These are phyloP conservation scores for Archaeoteleia sp. DNA, from an alignment of 2,888 invertebrate genomes.

Conservation along the genomic window DNA sequence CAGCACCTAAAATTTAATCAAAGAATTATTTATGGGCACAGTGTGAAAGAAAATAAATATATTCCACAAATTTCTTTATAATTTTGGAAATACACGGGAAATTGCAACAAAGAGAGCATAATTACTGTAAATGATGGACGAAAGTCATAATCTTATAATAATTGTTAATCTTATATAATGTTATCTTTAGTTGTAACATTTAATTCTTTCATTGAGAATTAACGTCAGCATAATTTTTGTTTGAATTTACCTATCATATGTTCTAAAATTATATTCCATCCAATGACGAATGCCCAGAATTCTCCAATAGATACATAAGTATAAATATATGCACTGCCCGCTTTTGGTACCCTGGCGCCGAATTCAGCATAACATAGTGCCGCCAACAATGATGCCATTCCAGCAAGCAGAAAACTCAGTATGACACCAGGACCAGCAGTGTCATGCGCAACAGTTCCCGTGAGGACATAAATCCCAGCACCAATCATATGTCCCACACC, in stretches of 20 bases:
- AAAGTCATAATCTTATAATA: too few species aligned
- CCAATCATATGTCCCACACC: slow-evolving; percentile 97
- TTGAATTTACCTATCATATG: slow-evolving; percentile 85
- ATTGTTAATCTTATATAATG: too few species aligned
- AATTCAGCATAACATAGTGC: slow-evolving; percentile 94
- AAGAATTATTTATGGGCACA: slow-evolving; percentile 5
- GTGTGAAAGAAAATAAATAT: neutral
- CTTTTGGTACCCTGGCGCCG: slow-evolving; percentile 90
- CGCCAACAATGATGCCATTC: slow-evolving; percentile 86
- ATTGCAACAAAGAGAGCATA: too few species aligned
- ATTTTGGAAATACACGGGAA: too few species aligned
- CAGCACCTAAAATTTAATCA: slow-evolving; percentile 79
- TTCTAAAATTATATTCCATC: slow-evolving; percentile 94
- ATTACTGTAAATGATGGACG: too few species aligned
- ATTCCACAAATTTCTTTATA: neutral
- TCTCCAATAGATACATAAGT: slow-evolving; percentile 95
- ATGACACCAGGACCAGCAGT: slow-evolving; percentile 91
- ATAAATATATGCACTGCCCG: slow-evolving; percentile 95
- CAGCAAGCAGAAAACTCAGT: slow-evolving; percentile 84
- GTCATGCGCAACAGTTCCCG: slow-evolving; percentile 87
- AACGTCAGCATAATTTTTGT: neutral
- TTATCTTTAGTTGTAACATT: too few species aligned
- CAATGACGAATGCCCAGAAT: slow-evolving; percentile 95
- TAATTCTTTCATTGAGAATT: too few species aligned
- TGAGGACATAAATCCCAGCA: slow-evolving; percentile 94